Evolutionary conservation across 2,113 vertebrate species (phyloP).

Genomic region (Chrysemys picta): DNA sequence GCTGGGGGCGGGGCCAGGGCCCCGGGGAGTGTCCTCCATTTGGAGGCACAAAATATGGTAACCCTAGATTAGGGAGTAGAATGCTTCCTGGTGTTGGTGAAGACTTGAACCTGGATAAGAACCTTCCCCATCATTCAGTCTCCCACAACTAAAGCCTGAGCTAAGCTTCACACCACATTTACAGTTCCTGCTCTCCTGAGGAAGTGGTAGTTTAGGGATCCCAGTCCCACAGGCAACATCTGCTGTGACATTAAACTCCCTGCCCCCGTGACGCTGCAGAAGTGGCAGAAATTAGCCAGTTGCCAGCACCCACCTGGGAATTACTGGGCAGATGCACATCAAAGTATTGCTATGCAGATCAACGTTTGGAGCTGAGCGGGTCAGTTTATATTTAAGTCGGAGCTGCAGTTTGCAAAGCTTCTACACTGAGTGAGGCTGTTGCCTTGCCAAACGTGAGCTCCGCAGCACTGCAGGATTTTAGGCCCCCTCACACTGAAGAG

Average conservation of each 20-base stretch:
- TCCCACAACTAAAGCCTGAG: neutral
- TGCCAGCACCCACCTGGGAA: neutral
- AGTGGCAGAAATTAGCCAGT: neutral
- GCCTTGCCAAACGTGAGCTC: neutral
- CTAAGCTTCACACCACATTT: neutral
- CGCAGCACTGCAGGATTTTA: neutral
- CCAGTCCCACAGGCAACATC: neutral
- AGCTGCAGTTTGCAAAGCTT: neutral
- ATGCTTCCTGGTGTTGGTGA: neutral
- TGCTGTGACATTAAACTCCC: neutral
- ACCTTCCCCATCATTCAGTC: neutral
- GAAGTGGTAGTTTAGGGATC: neutral
- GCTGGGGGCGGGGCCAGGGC: too few relatives aligned
- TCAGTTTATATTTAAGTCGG: neutral
- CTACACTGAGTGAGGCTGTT: neutral
- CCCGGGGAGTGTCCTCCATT: too few relatives aligned
- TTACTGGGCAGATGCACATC: neutral
- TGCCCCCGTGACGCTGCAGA: neutral
- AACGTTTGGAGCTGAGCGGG: neutral
- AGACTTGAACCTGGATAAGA: constrained; percentile 10
- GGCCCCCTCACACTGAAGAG: neutral
- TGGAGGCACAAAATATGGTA: too few relatives aligned
- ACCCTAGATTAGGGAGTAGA: neutral
- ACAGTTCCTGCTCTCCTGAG: neutral
- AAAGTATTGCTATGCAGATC: neutral